Evolutionary conservation across 2,113 vertebrate genomes (phyloP).

Genomic region (Vidua chalybeata): DNA sequence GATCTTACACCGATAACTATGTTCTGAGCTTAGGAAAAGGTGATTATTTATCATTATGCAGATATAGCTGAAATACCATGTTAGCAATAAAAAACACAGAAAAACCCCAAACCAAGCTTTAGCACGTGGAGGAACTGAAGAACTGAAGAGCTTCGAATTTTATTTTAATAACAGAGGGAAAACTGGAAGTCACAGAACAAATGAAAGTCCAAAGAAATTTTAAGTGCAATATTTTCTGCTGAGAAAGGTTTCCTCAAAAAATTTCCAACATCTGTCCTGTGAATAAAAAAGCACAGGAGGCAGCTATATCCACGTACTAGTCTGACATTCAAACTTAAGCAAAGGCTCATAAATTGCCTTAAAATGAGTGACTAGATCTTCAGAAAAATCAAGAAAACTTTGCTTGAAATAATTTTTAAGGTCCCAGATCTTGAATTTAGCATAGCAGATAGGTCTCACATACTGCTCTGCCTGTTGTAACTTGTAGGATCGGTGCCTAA

Average conservation of each 20-base stretch:
- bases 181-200: background rate
- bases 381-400: slow-evolving; percentile 34
- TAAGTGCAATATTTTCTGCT: background rate
- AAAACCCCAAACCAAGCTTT: background rate
- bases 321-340: background rate
- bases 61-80: background rate
- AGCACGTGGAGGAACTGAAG: background rate
- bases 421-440: background rate
- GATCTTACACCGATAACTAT: background rate
- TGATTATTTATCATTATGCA: background rate
- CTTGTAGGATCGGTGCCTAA: slow-evolving; percentile 26
- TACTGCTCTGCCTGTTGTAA: background rate
- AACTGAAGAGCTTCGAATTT: background rate
- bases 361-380: slow-evolving; percentile 26
- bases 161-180: background rate
- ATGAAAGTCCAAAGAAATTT: background rate
- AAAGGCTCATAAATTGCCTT: background rate
- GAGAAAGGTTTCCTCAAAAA: background rate
- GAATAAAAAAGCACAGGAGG: background rate
- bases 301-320: background rate
- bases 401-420: slow-evolving; percentile 21
- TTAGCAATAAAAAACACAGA: background rate
- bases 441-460: background rate
- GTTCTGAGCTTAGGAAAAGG: background rate
- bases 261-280: background rate